phyloP scores from a whole-genome alignment of 2,797 vertebrate species.

The Antennarius maculatus region DNA sequence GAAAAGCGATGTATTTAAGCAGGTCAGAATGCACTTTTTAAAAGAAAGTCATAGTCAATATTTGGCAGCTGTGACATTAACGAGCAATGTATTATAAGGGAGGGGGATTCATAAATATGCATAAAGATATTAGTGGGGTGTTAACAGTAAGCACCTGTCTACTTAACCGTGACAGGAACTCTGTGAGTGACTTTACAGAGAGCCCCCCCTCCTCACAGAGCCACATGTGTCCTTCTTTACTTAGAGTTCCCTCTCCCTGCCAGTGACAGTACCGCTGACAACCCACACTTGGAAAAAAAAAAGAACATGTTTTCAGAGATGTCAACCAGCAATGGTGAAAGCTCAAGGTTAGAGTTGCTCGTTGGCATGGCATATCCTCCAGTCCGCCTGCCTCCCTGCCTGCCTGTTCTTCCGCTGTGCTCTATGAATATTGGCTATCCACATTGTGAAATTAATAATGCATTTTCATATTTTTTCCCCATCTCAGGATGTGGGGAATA shows the following conservation, averaged over 20 bases:
- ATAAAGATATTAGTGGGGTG: conserved; percentile 96
- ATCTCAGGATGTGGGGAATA: conserved; percentile 51
- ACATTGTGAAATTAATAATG: conserved; percentile 78
- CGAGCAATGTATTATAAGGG: conserved; percentile 90
- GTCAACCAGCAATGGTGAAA: conserved; percentile 73
- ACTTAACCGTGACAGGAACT: conserved; percentile 96
- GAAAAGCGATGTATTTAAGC: conserved; percentile 85
- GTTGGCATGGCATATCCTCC: conserved; percentile 54
- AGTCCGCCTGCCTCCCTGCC: conserved; percentile 32
- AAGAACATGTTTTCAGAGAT: conserved; percentile 74
- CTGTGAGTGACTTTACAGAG: conserved; percentile 94
- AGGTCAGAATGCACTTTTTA: conserved; percentile 90
- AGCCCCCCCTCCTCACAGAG: conserved; percentile 79
- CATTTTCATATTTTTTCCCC: conserved; percentile 53
- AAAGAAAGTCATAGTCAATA: conserved; percentile 83
- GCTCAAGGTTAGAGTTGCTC: conserved; percentile 80
- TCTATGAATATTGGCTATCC: conserved; percentile 67
- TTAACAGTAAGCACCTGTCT: conserved; percentile 97
- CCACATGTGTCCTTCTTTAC: conserved; percentile 92
- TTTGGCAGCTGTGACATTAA: conserved; percentile 97
- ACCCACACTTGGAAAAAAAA: conserved; percentile 79
- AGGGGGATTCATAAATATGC: conserved; percentile 96
- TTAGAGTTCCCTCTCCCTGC: conserved; percentile 80
- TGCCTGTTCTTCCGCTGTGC: conserved; percentile 45
- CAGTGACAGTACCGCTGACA: conserved; percentile 79